Percentiles rank a stretch among this genome's conserved stretches.
Conservation (phyloP, 2,797 vertebrate species). For the Lepus townsendii region DNA sequence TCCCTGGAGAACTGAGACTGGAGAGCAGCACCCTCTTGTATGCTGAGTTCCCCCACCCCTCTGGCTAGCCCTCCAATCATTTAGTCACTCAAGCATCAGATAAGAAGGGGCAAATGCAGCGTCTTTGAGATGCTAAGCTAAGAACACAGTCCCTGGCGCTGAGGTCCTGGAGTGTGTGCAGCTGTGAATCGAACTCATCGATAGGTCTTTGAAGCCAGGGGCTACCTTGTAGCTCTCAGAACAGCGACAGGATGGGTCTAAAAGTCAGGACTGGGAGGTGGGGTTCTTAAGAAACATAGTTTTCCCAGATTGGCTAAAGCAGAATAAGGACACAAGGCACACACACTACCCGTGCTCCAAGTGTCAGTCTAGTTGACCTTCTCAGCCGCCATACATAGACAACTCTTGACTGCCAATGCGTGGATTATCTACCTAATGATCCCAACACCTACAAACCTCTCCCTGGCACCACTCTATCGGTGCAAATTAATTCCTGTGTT, state of each 20-base stretch:
- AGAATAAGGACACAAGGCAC: not conserved
- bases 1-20: not conserved
- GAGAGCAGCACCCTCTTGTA: not conserved
- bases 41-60: not conserved
- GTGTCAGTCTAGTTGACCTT: slow-evolving; percentile 39
- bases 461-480: slow-evolving; percentile 12
- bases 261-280: not conserved
- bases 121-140: not conserved
- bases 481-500: slow-evolving; percentile 70
- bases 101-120: not conserved
- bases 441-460: not conserved
- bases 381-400: not conserved
- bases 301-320: not conserved
- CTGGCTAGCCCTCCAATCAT: no score
- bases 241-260: not conserved
- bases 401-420: slow-evolving; percentile 41
- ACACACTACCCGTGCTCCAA: not conserved
- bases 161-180: not conserved
- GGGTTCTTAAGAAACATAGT: not conserved
- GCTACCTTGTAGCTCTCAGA: not conserved
- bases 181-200: not conserved
- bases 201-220: slow-evolving; percentile 3
- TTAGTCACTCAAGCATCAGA: not conserved
- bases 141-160: not conserved
- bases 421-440: slow-evolving; percentile 39